Evolutionary conservation across 2,888 invertebrate species (phyloP).

Genomic region (Fissipunctia ypsillon): DNA sequence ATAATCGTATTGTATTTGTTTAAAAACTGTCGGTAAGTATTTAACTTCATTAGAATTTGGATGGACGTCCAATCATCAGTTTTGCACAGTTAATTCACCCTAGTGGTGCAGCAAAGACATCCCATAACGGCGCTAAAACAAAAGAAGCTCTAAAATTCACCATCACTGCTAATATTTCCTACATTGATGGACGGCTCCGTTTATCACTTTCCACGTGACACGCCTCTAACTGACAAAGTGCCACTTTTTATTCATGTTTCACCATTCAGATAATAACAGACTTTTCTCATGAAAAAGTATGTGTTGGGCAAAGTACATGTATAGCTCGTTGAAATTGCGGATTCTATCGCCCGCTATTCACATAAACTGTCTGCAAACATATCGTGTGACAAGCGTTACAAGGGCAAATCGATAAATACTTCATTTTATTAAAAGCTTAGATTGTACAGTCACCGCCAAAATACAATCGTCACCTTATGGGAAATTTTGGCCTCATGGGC

Average conservation of each 20-base stretch:
- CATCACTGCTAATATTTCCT: neutral
- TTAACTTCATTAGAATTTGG: too few relatives aligned
- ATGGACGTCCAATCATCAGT: too few relatives aligned
- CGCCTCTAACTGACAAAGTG: neutral
- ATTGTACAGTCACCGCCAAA: too few relatives aligned
- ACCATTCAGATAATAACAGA: too few relatives aligned
- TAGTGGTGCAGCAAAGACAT: neutral
- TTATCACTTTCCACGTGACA: neutral
- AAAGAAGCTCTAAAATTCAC: neutral
- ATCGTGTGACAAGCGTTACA: neutral
- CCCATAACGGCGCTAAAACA: neutral
- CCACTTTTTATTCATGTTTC: neutral
- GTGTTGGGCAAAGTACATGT: too few relatives aligned
- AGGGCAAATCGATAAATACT: neutral
- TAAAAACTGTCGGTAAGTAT: too few relatives aligned
- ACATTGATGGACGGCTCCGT: neutral
- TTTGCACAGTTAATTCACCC: too few relatives aligned
- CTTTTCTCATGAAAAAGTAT: slow-evolving; percentile 1
- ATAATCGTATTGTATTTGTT: too few relatives aligned
- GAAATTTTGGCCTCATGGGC: too few relatives aligned
- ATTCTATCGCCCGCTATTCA: neutral
- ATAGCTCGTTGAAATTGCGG: neutral
- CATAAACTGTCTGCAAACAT: slow-evolving; percentile 14
- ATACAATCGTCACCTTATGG: too few relatives aligned
- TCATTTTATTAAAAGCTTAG: neutral